Evolutionary conservation across 2,797 vertebrate genomes (phyloP), one percentile per base, ranked within the genome.

Genomic region (Propithecus deckenii): DNA sequence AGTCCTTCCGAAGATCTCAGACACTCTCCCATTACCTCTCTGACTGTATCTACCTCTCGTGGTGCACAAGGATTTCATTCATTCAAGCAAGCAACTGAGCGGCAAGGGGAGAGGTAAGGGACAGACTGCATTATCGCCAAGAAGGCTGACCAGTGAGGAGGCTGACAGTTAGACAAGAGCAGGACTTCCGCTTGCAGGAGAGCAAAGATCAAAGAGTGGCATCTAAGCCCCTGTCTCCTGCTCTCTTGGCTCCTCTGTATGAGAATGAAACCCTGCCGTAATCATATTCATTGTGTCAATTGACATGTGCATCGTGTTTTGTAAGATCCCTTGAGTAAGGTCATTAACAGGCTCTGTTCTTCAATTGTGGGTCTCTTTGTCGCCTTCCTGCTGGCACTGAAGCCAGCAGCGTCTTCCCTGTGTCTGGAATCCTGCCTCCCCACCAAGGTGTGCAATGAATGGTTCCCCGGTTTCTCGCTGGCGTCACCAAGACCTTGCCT

Each of bases 331-430:
- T 61, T 0, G 67, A 93, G 93, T 38, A 35, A 92, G 63, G 94
- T 83, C 65, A 91, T 97, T 94, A 97, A 96, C 65, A 30, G 2
- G 2, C 88, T 89, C 81, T 13, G 22, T 25, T 96, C 97, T 89
- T 79, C 67, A 32, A 0, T 18, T 3, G 59, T 25, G 30, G 17
- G 59, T 52, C 88, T 55, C 71, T 89, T 74, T 79, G 89, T 67
- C 83, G 59, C 2, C 3, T 95, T 96, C 92, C 91, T 88, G 65
- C 41, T 46, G 57, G 55, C 0, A 46, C 96, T 72, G 81, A 52
- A 67, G 55, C 63, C 41, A 52, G 35, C 8, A 18, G 52, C 59
- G 63, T 23, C 59, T 50, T 94, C 94, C 7, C 71, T 11, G 30
- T 28, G 52, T 28, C 97, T 78, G 76, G 74, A 94, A 97, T 86